Conservation (phyloP, 1,140 invertebrate species). For the Chlorops oryzae region DNA sequence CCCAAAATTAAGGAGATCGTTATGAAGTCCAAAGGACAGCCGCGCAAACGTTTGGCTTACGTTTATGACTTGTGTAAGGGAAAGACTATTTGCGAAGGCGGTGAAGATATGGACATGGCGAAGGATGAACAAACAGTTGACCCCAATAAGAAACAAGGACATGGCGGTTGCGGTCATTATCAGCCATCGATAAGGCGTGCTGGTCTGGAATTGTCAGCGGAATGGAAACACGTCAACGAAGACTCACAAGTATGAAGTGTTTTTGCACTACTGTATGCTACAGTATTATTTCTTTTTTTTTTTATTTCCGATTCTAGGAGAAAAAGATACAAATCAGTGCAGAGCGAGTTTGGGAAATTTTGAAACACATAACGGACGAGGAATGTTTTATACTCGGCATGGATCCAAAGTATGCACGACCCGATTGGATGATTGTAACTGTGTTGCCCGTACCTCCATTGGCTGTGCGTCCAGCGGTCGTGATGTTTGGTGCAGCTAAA, state of each 20-base stretch:
- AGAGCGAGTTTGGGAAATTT: constrained; percentile 92
- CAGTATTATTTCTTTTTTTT: not conserved
- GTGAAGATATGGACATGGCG: constrained; percentile 91
- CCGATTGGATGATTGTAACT: constrained; percentile 99
- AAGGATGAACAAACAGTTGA: constrained; percentile 58
- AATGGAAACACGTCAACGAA: constrained; percentile 98
- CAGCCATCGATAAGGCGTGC: constrained; percentile 86
- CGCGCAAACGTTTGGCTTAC: constrained; percentile 85
- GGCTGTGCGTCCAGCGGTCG: constrained; percentile 89
- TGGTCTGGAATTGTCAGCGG: constrained; percentile 88
- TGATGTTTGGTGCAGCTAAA: constrained; percentile 97
- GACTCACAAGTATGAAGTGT: constrained; percentile 65
- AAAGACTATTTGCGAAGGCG: constrained; percentile 97
- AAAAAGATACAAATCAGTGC: constrained; percentile 89
- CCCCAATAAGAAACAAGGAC: constrained; percentile 66
- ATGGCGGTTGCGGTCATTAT: constrained; percentile 95
- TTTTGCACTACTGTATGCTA: not conserved
- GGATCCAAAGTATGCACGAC: constrained; percentile 91
- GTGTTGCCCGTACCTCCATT: constrained; percentile 96
- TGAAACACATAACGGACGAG: constrained; percentile 96
- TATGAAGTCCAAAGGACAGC: constrained; percentile 94
- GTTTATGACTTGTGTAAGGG: constrained; percentile 98
- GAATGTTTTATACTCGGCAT: constrained; percentile 93
- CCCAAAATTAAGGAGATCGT: constrained; percentile 97
- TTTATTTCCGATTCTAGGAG: constrained; percentile 54